Base-by-base conservation (phyloP, 2,888 invertebrate genomes). In the Plemyria rubiginata region DNA sequence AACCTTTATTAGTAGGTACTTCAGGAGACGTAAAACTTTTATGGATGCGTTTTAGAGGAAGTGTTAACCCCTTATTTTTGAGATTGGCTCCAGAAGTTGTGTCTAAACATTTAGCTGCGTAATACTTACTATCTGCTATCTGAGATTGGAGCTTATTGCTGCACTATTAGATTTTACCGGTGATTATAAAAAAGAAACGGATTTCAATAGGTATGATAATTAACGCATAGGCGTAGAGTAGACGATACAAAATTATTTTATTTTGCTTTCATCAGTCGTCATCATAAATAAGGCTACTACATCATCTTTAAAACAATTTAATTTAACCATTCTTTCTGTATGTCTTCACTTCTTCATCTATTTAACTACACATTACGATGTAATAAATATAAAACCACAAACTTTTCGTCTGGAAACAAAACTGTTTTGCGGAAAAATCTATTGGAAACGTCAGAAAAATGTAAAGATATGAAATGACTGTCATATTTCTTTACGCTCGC, bases 391-490 rank as follows among this genome's bases (percentile, higher is more conserved):
- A 60, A 64, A 60, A 53, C 53, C 48, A 51, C 58, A 51, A 48
- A 49, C 49, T 40, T 52, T 28, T 22, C 22, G 22, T 22, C 40
- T 32, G 52, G 54, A 63, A 59, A 60, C 53, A 64, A 64, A 64
- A 56, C 38, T 15, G 55, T 52, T 45, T 56, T 55, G 60, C 68
- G 49, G 50, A 57, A 58, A 57, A 73, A 72, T 72, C 69, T 76
- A 75, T 79, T 73, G 70, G 46, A 55, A 67, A 60, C 69, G 65
- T 62, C 61, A 69, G 60, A 60, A 72, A 70, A 76, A 73, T 66
- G 67, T 70, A 60, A 66, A 73, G 72, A 70, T 73, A 70, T 70
- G 63, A 75, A 77, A 73, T 60, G 69, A 68, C 71, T 46, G 70
- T 70, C 70, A 76, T 78, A 78, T 73, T 72, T 76, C 65, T 74